A percentile compares a stretch with the other conserved stretches of the same genome.
Evolutionary conservation across 2,113 vertebrate species (phyloP).

Genomic region (Neomonachus schauinslandi): DNA sequence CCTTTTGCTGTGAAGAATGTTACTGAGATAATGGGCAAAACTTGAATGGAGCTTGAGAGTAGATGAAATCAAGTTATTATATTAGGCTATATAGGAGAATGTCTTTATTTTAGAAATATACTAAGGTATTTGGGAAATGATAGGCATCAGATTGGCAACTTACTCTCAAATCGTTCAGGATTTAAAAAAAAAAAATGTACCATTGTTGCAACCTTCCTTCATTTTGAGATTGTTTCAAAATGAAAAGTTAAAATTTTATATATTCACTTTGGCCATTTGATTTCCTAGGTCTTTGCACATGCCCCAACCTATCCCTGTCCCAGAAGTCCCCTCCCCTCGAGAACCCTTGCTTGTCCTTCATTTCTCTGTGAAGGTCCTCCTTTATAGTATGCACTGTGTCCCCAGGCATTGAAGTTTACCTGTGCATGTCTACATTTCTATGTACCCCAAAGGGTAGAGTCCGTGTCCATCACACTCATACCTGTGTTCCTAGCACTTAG

Average conservation of each 20-base stretch:
- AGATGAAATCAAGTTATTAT: neutral
- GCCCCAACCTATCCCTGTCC: rapidly evolving
- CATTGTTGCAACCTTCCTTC: neutral
- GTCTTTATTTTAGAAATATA: neutral
- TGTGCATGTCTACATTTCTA: neutral
- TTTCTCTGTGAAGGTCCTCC: neutral
- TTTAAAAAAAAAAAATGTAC: neutral
- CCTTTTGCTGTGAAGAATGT: neutral
- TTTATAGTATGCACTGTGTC: neutral
- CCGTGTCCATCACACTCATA: neutral
- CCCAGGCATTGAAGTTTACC: neutral
- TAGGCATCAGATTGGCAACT: neutral
- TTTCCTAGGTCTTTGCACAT: neutral
- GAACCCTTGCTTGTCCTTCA: neutral
- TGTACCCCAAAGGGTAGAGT: neutral
- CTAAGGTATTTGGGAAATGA: neutral
- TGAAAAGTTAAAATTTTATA: neutral
- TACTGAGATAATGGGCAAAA: neutral
- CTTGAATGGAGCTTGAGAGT: neutral
- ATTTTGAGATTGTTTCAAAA: neutral
- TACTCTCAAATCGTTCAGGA: neutral
- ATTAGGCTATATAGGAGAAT: neutral
- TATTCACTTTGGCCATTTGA: neutral
- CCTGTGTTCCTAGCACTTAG: neutral
- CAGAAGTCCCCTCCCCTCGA: neutral